phyloP scores from a whole-genome alignment of 1,140 invertebrate genomes.

The Drosophila setifemur region DNA sequence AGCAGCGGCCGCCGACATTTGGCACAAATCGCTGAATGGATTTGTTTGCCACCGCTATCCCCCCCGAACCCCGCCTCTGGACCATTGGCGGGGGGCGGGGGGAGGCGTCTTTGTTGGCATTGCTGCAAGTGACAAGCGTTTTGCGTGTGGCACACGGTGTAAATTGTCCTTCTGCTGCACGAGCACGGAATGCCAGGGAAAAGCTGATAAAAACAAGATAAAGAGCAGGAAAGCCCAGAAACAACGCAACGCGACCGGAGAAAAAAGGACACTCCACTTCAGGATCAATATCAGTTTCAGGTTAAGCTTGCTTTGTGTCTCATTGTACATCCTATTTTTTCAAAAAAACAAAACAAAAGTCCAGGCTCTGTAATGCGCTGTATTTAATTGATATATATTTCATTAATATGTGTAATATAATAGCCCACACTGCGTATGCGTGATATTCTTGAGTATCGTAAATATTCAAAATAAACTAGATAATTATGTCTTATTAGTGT shows the following conservation, averaged over 20 bases:
- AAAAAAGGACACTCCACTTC: not conserved
- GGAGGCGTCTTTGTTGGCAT: slow-evolving; percentile 54
- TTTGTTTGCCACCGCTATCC: slow-evolving; percentile 17
- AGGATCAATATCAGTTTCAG: not conserved
- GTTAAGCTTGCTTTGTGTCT: not conserved
- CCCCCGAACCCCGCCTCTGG: not conserved
- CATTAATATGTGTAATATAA: too few relatives aligned
- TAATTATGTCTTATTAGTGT: too few relatives aligned
- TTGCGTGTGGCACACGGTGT: slow-evolving; percentile 74
- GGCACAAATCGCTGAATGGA: slow-evolving; percentile 72
- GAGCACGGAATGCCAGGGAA: not conserved
- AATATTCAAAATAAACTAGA: too few relatives aligned
- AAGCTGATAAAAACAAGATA: not conserved
- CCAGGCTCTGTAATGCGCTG: too few relatives aligned
- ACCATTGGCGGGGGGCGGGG: not conserved
- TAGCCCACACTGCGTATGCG: too few relatives aligned
- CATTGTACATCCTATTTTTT: not conserved
- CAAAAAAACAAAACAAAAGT: too few relatives aligned
- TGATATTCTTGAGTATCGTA: too few relatives aligned
- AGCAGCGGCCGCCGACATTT: slow-evolving; percentile 60
- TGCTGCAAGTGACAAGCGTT: slow-evolving; percentile 77
- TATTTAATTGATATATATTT: too few relatives aligned
- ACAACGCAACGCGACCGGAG: not conserved
- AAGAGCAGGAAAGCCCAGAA: not conserved
- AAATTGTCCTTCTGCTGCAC: slow-evolving; percentile 53